Base-by-base conservation (phyloP, 2,888 invertebrate genomes). In the Therioaphis trifolii region DNA sequence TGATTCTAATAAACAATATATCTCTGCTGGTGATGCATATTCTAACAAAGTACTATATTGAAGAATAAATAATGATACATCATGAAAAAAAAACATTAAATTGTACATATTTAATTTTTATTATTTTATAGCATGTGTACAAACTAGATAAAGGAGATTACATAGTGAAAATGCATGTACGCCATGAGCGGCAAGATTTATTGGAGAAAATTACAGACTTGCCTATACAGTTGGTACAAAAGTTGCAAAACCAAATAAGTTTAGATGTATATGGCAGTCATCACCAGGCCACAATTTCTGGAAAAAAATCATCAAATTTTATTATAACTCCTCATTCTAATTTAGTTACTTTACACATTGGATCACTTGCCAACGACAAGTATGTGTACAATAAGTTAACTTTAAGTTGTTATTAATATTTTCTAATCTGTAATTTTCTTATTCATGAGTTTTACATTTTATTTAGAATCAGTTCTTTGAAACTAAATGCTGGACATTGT, bases 1-100 rank as follows among this genome's bases (percentile, higher is more conserved):
- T 90, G 97, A 98, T 89, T 90, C 91, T 84, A 95, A 96, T 89
- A 99, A 99, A 89, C 94, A 96, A 88, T 91, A 94, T 84, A 89
- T 98, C 87, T 92, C 92, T 76, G 92, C 93, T 85, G 97, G 98
- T 0, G 97, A 98, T 89, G 96, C 97, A 2, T 97, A 95, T 89
- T 95, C 97, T 0, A 91, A 92, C 29, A 94, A 94, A 90, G 94
- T 94, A 89, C 89, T 86, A 5, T n/a, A 40, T 61, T 78, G n/a
- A n/a, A n/a, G n/a, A n/a, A n/a, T n/a, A n/a, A n/a, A n/a, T 68
- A 7, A 52, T 52, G 43, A 18, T 27, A n/a, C 1, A 58, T 21
- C n/a, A n/a, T n/a, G 27, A 5, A 35, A 43, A 40, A 43, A 15
- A 40, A 66, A 35, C 9, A 29, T 40, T 52, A 11, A 49, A 52